Conservation (phyloP, 2,797 vertebrate species). For the Gila robusta region DNA sequence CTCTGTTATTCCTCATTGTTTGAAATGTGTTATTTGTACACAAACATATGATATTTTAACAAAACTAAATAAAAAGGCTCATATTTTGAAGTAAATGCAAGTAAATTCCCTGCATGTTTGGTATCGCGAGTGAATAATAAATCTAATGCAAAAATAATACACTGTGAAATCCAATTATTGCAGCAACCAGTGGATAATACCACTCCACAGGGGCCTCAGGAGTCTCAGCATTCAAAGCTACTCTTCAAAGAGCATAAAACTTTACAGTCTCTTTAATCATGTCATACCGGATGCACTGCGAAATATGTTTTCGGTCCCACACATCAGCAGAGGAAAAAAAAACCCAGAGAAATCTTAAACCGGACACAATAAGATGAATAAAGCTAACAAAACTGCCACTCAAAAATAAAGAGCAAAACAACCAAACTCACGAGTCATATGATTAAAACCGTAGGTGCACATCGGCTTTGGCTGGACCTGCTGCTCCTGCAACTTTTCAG, state of each 20-base stretch:
- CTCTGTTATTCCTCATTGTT: not conserved
- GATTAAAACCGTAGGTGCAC: conserved; percentile 37
- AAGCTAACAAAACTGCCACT: not conserved
- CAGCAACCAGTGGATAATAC: conserved; percentile 37
- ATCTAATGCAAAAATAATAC: conserved; percentile 49
- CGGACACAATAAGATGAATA: conserved; percentile 13
- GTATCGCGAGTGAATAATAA: conserved; percentile 25
- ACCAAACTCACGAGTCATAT: conserved; percentile 40
- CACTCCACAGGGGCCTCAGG: conserved; percentile 37
- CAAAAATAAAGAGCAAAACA: conserved; percentile 6
- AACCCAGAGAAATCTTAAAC: conserved; percentile 18
- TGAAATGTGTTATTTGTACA: not conserved
- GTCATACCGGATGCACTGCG: conserved; percentile 39
- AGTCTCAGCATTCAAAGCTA: conserved; percentile 45
- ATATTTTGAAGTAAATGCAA: conserved; percentile 29
- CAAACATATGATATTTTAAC: not conserved
- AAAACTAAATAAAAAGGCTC: conserved; percentile 23
- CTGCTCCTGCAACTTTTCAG: conserved; percentile 20
- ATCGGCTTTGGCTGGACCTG: conserved; percentile 25
- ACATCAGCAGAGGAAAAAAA: not conserved
- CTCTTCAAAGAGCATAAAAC: conserved; percentile 58
- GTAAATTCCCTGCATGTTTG: conserved; percentile 20
- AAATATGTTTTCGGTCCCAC: conserved; percentile 21
- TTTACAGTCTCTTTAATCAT: conserved; percentile 57
- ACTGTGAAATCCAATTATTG: conserved; percentile 57